phyloP scores from a whole-genome alignment of 2,888 invertebrate species.

The Plebejus melissa region DNA sequence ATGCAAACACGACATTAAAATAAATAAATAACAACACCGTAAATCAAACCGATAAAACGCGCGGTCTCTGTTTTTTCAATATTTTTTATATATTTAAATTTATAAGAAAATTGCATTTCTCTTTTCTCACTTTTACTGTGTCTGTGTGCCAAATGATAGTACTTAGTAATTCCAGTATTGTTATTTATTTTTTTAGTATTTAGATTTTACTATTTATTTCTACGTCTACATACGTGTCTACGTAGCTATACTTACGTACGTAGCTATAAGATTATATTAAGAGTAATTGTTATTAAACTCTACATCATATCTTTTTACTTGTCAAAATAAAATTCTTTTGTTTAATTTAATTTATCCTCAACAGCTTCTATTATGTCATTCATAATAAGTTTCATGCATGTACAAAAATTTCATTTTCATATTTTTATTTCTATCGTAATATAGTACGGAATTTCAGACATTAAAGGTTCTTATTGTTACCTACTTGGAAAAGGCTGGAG shows the following conservation, averaged over 20 bases:
- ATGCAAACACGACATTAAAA: conserved; percentile 1
- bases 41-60: conserved; percentile 9
- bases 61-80: background rate
- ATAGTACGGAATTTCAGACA: background rate
- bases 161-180: too few species aligned
- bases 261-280: too few species aligned
- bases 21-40: background rate
- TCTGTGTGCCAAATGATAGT: too few species aligned
- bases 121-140: too few species aligned
- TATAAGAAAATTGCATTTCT: background rate
- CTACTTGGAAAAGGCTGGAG: background rate
- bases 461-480: background rate
- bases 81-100: background rate
- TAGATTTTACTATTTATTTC: too few species aligned
- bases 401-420: background rate
- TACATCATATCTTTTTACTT: too few species aligned
- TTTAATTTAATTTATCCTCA: background rate
- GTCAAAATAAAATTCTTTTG: too few species aligned
- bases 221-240: too few species aligned
- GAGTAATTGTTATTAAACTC: too few species aligned
- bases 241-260: too few species aligned
- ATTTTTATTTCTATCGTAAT: background rate
- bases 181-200: too few species aligned
- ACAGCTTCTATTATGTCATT: background rate
- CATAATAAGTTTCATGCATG: background rate